Base-by-base conservation (phyloP, 2,888 invertebrate genomes). In the Geotrupes spiniger region DNA sequence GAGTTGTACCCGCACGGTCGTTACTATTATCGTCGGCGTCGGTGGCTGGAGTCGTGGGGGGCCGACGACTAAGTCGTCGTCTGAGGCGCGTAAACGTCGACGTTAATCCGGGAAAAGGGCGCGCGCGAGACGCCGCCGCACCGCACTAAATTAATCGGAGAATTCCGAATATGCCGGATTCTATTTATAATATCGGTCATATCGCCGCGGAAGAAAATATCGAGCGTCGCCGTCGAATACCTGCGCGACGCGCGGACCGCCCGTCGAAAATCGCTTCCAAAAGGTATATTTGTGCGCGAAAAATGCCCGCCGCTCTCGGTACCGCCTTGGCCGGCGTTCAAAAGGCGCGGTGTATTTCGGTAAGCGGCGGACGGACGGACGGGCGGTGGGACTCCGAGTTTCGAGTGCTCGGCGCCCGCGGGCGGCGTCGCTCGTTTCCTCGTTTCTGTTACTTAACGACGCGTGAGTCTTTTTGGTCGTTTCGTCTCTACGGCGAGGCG, bases 201-300 rank as follows among this genome's bases (percentile, higher is more conserved):
- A 15, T 25, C 40, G 31, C 10, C 26, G 36, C 21, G 38, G 31
- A 42, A 42, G 37, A 36, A 21, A 51, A 17, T 51, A 48, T 51
- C 27, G 51, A 51, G 41, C 16, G 26, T 33, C 8, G n/a, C 11
- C 42, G 31, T 36, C 38, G 25, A 25, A 45, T 21, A 21, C 21
- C 38, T 26, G 25, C 15, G 36, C 43, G 33, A n/a, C 16, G 21
- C n/a, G n/a, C n/a, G 21, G n/a, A 26, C 16, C 27, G 21, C 25
- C 10, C 40, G 46, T 53, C 53, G 50, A 53, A 50, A 39, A 46
- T 53, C 47, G 39, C 28, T 53, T 53, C 53, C 49, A 36, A 46
- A 50, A 45, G 53, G 53, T 53, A 53, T 21, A 21, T 53, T 53
- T 53, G 36, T 53, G 49, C 50, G 44, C 33, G 42, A 46, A 52